Base-by-base conservation (phyloP, 2,113 vertebrate species). In the Crotalus tigris region DNA sequence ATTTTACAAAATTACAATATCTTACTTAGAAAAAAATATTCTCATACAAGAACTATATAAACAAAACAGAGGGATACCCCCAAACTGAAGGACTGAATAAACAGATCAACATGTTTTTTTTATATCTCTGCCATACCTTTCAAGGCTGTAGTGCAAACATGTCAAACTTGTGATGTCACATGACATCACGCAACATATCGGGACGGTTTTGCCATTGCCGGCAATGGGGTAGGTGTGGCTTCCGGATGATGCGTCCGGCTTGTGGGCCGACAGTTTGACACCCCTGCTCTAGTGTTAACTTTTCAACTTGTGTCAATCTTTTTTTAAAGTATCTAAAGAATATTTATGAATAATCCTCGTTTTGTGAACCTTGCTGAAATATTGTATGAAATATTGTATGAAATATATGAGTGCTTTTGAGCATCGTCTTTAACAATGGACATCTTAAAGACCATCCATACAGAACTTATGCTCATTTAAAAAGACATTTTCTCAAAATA, bases 401-500 rank as follows among this genome's bases (percentile, higher is more conserved):
- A 46, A 53, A 39, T 15, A 53, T 3, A 3, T 7, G 3, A 23
- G 54, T 64, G 85, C 12, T 85, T 39, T 87, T 0, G 0, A 0
- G 29, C 29, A 26, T 59, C n/a, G 46, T 21, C 17, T 75, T 1
- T 12, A 51, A 39, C 88, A 69, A 46, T 58, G 11, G 39, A 54
- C n/a, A 33, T 23, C 54, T 91, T 39, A 91, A 44, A 87, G 33
- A 6, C 8, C 10, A 69, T 64, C 11, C 13, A n/a, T 92, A 24
- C 23, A 26, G 33, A 85, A 24, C 2, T 7, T 94, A 17, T 54
- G 10, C 21, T 3, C 0, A 24, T 92, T 54, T 26, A 0, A 0
- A 0, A 0, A 10, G 46, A 54, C n/a, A 23, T 0, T 23, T 44
- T 23, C n/a, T 55, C 29, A 54, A 46, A 29, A 85, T 10, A 19